Evolutionary conservation across 2,113 vertebrate species (phyloP), one percentile per base, ranked within the genome.

Genomic region (Psittacus erithacus): DNA sequence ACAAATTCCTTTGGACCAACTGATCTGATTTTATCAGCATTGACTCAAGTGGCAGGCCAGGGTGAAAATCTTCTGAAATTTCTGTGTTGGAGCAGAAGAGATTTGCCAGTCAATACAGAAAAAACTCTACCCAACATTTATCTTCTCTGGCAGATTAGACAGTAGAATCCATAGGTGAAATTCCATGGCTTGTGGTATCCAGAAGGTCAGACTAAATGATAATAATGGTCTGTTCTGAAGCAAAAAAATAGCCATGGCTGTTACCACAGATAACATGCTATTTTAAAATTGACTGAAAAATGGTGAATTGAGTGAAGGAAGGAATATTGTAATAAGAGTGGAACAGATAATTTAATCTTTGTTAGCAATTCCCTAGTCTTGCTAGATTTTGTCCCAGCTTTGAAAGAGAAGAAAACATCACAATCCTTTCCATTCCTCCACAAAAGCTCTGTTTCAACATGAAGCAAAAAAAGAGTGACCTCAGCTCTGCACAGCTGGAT

Each of bases 1-100:
- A 33, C 73, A 70, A 86, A 52, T 91, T 95, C 53, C 19, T 95
- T 95, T 75, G 33, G 89, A 93, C 86, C 77, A 53, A 55, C 12
- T 41, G 55, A 82, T 96, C 41, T 82, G 82, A 90, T 92, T 96
- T 93, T 94, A 83, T 92, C 82, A 87, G 23, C 53, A 82, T 9
- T 64, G 86, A 86, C 44, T 89, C 63, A 69, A 82, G 49, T 33
- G 38, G 28, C 53, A 90, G 62, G 33, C 31, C 17, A 13, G 43
- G 22, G 38, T 55, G 29, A 77, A 84, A 77, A 29, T 43, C 19
- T 63, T 88, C 44, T 47, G 39, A 86, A 91, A 80, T 88, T 25
- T 93, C 78, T 81, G 2, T 75, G 64, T 80, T 94, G 62, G 47
- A 87, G 35, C 44, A 83, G 46, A 22, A 93, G 39, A 84, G 27